These are phyloP conservation scores for Micropoecilia bifurca DNA, from an alignment of 2,797 vertebrate genomes.

Conservation along the genomic window DNA sequence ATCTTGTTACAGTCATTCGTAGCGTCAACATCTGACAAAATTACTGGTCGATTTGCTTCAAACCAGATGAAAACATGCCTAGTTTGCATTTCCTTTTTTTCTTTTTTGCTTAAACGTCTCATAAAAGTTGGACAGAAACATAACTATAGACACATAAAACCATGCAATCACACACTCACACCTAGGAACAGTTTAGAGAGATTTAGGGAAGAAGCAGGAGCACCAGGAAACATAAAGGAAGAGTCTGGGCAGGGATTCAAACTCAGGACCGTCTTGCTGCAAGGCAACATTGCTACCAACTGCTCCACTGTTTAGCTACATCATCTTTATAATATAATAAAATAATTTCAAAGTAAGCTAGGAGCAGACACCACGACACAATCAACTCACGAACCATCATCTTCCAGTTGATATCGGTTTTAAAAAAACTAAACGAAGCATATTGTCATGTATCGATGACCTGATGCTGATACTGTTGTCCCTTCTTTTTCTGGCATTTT, in stretches of 20 bases:
- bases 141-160: neutral
- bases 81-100: no score
- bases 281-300: neutral
- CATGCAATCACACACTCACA: neutral
- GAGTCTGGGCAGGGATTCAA: neutral
- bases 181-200: neutral
- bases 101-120: no score
- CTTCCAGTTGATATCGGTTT: neutral
- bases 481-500: slow-evolving; percentile 37
- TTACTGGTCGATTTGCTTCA: no score
- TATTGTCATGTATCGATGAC: neutral
- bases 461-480: slow-evolving; percentile 20
- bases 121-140: no score
- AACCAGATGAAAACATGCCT: no score
- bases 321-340: neutral
- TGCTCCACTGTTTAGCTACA: neutral
- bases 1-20: no score
- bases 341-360: neutral
- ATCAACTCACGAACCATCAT: neutral
- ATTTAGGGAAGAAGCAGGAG: neutral
- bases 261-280: neutral
- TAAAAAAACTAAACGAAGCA: neutral
- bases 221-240: neutral
- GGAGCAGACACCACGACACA: neutral
- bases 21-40: no score